These are phyloP conservation scores for Astur gentilis DNA, from an alignment of 2,113 vertebrate genomes.

Conservation along the genomic window DNA sequence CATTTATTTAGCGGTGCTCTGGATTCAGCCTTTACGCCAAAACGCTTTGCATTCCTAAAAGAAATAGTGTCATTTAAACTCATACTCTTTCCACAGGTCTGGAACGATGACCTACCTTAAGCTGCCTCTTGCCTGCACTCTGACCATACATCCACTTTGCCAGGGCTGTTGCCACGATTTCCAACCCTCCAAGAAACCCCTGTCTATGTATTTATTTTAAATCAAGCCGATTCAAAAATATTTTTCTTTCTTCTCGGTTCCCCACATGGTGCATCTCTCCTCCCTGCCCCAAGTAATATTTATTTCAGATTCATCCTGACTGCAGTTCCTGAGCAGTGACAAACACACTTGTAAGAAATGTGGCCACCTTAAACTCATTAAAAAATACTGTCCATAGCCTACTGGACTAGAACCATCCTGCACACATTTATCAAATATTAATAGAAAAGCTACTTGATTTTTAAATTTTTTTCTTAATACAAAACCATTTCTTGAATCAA, in stretches of 20 bases:
- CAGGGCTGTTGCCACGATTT: neutral
- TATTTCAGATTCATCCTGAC: neutral
- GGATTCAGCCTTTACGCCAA: neutral
- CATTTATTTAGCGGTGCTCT: neutral
- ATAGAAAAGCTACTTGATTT: neutral
- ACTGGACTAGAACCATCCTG: neutral
- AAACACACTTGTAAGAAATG: neutral
- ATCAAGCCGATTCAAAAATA: neutral
- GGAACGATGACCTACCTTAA: rapidly evolving
- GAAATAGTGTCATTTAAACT: neutral
- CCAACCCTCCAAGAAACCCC: neutral
- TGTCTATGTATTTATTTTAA: neutral
- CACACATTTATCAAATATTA: neutral
- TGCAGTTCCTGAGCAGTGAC: neutral
- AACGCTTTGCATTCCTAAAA: neutral
- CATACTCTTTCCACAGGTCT: neutral
- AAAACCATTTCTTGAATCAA: neutral
- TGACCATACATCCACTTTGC: neutral
- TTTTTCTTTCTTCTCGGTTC: neutral
- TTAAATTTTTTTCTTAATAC: neutral
- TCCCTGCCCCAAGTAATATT: neutral
- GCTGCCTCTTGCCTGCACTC: neutral
- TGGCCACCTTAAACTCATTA: neutral
- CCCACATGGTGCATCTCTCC: neutral
- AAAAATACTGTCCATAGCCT: neutral